Percentiles rank a stretch among this genome's conserved stretches.
These are phyloP conservation scores for Labeo rohita DNA, from an alignment of 2,113 vertebrate species.

Conservation along the genomic window DNA sequence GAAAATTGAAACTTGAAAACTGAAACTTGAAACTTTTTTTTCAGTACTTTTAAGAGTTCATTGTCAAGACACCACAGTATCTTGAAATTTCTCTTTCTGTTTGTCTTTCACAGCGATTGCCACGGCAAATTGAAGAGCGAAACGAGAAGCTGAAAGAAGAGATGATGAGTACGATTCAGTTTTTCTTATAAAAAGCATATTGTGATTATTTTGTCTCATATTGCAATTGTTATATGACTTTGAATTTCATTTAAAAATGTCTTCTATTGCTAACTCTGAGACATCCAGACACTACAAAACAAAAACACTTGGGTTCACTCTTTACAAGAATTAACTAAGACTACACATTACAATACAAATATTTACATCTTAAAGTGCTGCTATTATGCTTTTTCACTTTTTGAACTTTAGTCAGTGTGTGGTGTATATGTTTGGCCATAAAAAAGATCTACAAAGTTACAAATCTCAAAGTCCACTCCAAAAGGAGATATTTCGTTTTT, in stretches of 20 bases:
- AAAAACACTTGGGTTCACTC: not conserved
- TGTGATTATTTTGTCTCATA: not conserved
- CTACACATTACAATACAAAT: not conserved
- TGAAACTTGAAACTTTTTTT: too few relatives aligned
- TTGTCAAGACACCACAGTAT: too few relatives aligned
- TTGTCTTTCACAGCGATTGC: slow-evolving; percentile 81
- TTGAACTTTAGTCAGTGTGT: too few relatives aligned
- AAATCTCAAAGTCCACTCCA: too few relatives aligned
- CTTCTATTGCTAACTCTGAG: not conserved
- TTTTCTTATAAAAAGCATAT: not conserved
- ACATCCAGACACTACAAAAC: not conserved
- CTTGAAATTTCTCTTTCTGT: not conserved
- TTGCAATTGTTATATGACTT: not conserved
- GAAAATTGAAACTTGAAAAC: not conserved
- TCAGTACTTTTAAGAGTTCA: too few relatives aligned
- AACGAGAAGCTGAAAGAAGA: slow-evolving; percentile 96
- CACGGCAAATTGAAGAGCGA: slow-evolving; percentile 91
- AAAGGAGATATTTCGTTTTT: too few relatives aligned
- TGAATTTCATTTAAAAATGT: not conserved
- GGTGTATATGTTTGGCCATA: too few relatives aligned
- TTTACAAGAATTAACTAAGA: not conserved
- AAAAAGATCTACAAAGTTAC: too few relatives aligned
- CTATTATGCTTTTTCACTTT: too few relatives aligned
- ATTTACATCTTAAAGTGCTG: not conserved
- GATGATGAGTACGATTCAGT: slow-evolving; percentile 86